phyloP scores from a whole-genome alignment of 2,113 vertebrate genomes.

The Ammospiza nelsoni region DNA sequence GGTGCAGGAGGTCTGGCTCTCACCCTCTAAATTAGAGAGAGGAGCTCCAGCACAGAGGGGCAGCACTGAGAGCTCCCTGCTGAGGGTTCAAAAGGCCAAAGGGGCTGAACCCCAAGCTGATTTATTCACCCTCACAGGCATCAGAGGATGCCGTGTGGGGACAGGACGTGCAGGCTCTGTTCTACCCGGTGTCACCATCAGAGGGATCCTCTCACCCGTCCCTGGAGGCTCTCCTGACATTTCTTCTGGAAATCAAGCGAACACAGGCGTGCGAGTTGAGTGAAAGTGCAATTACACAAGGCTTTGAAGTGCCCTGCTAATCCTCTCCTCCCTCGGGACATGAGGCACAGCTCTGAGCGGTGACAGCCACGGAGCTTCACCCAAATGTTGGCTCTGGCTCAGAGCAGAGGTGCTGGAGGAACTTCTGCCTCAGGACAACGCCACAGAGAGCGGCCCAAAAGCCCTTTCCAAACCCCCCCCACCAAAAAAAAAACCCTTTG shows the following conservation, averaged over 20 bases:
- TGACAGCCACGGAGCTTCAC: not conserved
- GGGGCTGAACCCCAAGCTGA: not conserved
- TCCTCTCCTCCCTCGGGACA: conserved; percentile 39
- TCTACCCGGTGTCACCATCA: conserved; percentile 45
- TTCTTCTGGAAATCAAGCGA: not conserved
- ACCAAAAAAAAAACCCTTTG: not conserved
- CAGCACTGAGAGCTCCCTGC: not conserved
- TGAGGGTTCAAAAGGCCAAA: not conserved
- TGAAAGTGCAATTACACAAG: conserved; percentile 49
- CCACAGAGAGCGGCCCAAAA: not conserved
- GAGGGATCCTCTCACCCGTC: conserved; percentile 52
- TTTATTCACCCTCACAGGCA: not conserved
- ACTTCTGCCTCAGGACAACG: fast-evolving
- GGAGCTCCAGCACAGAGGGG: not conserved
- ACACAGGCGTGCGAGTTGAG: conserved; percentile 4
- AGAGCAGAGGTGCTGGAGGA: not conserved
- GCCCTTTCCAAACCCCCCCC: too few relatives aligned
- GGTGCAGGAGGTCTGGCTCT: not conserved
- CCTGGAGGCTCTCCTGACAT: conserved; percentile 26
- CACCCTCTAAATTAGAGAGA: fast-evolving
- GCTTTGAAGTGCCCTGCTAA: conserved; percentile 58
- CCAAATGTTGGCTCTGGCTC: not conserved
- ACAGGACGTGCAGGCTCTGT: not conserved
- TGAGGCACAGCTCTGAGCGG: not conserved
- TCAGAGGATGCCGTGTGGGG: not conserved